phyloP scores from a whole-genome alignment of 1,140 invertebrate genomes.

The Asbolus verrucosus region DNA sequence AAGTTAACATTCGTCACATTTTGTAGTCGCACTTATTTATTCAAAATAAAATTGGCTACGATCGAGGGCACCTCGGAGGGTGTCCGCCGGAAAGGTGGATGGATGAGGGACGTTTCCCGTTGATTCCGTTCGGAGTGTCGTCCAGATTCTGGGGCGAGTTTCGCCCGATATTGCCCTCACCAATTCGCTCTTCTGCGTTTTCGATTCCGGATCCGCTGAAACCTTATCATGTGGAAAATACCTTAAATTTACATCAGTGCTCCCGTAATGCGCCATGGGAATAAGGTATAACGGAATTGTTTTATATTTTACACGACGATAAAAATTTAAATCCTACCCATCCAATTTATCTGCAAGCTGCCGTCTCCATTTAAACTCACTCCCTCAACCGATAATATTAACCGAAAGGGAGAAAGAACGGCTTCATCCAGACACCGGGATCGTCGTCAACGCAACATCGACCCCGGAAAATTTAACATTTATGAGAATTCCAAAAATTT shows the following conservation, averaged over 20 bases:
- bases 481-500: too few species aligned
- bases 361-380: background rate
- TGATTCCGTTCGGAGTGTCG: conserved; percentile 14
- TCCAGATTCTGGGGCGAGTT: conserved; percentile 16
- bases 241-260: conserved; percentile 43
- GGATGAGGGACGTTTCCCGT: conserved; percentile 11
- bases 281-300: conserved; percentile 32
- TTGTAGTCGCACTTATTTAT: too few species aligned
- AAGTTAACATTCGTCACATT: too few species aligned
- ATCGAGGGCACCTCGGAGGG: too few species aligned
- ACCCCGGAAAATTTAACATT: too few species aligned
- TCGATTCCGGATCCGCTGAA: conserved; percentile 28
- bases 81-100: too few species aligned
- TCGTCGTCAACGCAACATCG: too few species aligned
- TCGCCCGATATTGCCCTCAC: conserved; percentile 3
- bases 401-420: background rate
- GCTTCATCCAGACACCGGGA: too few species aligned
- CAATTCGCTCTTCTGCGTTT: conserved; percentile 25
- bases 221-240: conserved; percentile 44
- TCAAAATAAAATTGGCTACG: too few species aligned
- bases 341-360: conserved; percentile 10
- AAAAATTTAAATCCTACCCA: conserved; percentile 15
- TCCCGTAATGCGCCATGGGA: conserved; percentile 27
- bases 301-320: conserved; percentile 27
- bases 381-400: background rate